A percentile compares a stretch with the other conserved stretches of the same genome.
These are phyloP conservation scores for Agrotis clavis DNA, from an alignment of 2,888 invertebrate genomes.

Conservation along the genomic window DNA sequence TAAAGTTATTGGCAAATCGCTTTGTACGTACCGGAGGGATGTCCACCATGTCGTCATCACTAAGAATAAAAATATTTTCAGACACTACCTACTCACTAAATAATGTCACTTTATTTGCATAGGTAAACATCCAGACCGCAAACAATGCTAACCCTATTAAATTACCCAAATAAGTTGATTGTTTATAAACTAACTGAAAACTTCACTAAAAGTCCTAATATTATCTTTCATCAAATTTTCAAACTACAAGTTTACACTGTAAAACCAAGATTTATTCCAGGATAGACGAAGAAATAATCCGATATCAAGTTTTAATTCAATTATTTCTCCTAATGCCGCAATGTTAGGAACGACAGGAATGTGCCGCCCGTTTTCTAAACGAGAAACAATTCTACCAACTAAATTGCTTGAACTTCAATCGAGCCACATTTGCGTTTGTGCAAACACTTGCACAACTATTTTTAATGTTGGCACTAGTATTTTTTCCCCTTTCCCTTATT, in stretches of 20 bases:
- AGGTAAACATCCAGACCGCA: too few species aligned
- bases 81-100: too few species aligned
- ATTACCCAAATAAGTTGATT: neutral
- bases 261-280: conserved; percentile 62
- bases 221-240: conserved; percentile 10
- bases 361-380: conserved; percentile 72
- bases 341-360: conserved; percentile 67
- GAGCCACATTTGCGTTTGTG: conserved; percentile 67
- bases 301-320: conserved; percentile 74
- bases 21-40: too few species aligned
- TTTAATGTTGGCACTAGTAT: conserved; percentile 65
- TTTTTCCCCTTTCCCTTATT: conserved; percentile 43
- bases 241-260: conserved; percentile 44
- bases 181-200: neutral
- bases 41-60: too few species aligned
- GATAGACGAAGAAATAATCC: conserved; percentile 61
- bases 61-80: too few species aligned
- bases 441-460: conserved; percentile 60
- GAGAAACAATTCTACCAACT: conserved; percentile 77
- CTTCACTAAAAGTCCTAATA: neutral
- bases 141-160: too few species aligned
- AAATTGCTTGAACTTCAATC: conserved; percentile 48
- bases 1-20: too few species aligned
- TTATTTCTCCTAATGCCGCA: conserved; percentile 73
- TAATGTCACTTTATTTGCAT: too few species aligned